Base-by-base conservation (phyloP, 2,888 invertebrate species). In the Mayetiola destructor region DNA sequence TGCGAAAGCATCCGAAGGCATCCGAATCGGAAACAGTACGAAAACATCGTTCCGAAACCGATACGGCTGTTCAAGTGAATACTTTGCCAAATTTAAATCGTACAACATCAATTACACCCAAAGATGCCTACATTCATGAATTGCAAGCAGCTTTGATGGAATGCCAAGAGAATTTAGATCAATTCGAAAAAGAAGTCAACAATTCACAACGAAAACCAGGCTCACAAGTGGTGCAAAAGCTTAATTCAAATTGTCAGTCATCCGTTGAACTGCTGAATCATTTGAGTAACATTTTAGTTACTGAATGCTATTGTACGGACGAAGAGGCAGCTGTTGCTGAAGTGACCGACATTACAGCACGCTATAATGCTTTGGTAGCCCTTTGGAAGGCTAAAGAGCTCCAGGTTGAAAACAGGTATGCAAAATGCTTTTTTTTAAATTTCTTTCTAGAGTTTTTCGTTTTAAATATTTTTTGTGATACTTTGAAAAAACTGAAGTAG, bases 251-350 rank as follows among this genome's bases (percentile, higher is more conserved):
- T 63, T 87, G 88, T 61, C 84, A 85, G 64, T 88, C 88, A 8
- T 84, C 84, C 6, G 75, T 89, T 48, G 92, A 92, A 69, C 71
- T 90, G 57, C 81, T 89, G 23, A 83, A 82, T 66, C 90, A 90
- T 75, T 75, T 92, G 48, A 85, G 85, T 58, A 80, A 80, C 60
- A 69, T 88, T 18, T 74, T 92, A 3, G 70, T 85, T 3, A 82
- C 82, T 37, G 89, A 91, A 69, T 88, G 80, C 67, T 80, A 80
- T 58, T 80, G 82, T 20, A 79, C 76, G 1, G 77, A 78, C 60
- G 78, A 80, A 55, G 81, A 82, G 64, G 84, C 85, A 0, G 77
- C 79, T 71, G 73, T 78, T 48, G 77, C 78, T 61, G 77, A 82
- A 69, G 80, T 89, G 12, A 76, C 79, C 62, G 76, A 77, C 59